Evolutionary conservation across 2,888 invertebrate genomes (phyloP).

Genomic region (Empis stercorea): DNA sequence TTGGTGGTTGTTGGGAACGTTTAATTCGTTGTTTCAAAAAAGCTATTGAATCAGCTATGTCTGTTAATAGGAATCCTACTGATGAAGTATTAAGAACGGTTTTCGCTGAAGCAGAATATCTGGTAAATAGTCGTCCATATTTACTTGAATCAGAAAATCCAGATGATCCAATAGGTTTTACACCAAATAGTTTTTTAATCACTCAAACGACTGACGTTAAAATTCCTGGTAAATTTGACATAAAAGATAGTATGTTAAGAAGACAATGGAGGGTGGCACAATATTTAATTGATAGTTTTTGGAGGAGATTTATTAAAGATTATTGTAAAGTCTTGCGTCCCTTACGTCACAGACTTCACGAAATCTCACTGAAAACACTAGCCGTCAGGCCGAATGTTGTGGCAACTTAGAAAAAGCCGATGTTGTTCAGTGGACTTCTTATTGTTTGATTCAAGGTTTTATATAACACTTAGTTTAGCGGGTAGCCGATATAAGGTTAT

Average conservation of each 20-base stretch:
- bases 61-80: slow-evolving; percentile 10
- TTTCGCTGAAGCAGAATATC: not conserved
- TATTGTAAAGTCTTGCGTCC: no score
- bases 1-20: slow-evolving; percentile 13
- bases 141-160: slow-evolving; percentile 6
- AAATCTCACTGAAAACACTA: no score
- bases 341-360: no score
- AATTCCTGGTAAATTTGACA: slow-evolving; percentile 3
- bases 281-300: slow-evolving; percentile 9
- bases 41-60: slow-evolving; percentile 11
- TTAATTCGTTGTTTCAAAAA: slow-evolving; percentile 15
- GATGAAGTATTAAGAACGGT: slow-evolving; percentile 13
- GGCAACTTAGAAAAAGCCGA: no score
- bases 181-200: slow-evolving; percentile 7
- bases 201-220: not conserved
- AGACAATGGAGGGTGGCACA: slow-evolving; percentile 8
- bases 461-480: no score
- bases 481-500: no score
- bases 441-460: no score
- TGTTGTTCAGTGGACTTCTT: no score
- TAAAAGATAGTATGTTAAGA: not conserved
- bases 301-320: slow-evolving; percentile 7
- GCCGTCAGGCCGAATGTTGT: no score
- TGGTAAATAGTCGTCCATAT: slow-evolving; percentile 8
- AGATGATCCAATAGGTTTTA: slow-evolving; percentile 4